Conservation (phyloP, 2,113 vertebrate genomes). For the Petroica traversi region DNA sequence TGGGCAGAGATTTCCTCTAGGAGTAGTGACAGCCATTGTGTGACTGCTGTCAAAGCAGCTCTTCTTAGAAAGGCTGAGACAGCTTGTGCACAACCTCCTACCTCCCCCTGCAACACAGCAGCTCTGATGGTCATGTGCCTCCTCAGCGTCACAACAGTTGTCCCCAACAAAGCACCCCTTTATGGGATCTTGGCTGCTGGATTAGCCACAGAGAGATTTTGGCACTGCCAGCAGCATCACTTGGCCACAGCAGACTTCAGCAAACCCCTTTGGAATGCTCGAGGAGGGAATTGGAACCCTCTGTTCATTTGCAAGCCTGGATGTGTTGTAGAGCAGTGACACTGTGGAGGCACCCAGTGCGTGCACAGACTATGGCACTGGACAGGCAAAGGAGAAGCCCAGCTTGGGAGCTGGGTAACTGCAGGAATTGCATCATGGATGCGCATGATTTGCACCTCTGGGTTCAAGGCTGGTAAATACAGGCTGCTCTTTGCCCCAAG, state of each 20-base stretch:
- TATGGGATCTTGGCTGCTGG: background rate
- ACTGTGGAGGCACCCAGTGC: rapidly evolving
- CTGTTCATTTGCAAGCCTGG: background rate
- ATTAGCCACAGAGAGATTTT: rapidly evolving
- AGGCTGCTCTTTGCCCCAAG: background rate
- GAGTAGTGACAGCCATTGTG: background rate
- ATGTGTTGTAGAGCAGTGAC: background rate
- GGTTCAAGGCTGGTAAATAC: background rate
- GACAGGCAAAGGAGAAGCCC: background rate
- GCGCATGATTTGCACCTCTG: background rate
- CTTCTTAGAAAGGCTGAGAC: background rate
- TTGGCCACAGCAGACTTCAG: background rate
- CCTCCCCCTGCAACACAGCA: background rate
- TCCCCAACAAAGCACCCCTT: background rate
- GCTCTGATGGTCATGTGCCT: background rate
- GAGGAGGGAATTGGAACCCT: background rate
- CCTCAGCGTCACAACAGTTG: background rate
- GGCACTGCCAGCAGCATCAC: background rate
- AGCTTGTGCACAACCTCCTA: background rate
- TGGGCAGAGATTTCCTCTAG: background rate
- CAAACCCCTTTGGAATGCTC: background rate
- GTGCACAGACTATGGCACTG: background rate
- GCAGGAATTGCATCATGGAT: background rate
- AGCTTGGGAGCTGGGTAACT: background rate
- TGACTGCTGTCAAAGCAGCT: background rate